Base-by-base conservation (phyloP, 2,797 vertebrate genomes). In the Paedocypris micromegethes region DNA sequence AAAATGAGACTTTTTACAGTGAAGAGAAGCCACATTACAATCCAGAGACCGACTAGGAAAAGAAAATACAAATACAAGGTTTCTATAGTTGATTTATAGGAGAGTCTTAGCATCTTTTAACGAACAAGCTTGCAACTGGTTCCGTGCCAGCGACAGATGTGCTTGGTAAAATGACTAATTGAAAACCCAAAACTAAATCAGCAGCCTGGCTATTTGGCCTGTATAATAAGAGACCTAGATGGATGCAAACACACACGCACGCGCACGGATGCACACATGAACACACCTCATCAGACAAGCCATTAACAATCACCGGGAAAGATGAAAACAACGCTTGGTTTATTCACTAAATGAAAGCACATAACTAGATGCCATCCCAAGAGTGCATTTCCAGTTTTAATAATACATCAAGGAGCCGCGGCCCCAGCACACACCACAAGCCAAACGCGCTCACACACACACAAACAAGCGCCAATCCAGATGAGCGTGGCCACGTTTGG, bases 331-430 rank as follows among this genome's bases (percentile, higher is more conserved):
- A 93, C 93, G 91, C 93, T 92, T 91, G 94, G 96, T 95, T 97
- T 97, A 96, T 96, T 96, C 94, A 91, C 93, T 94, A 97, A 98
- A 99, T 97, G 94, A 97, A 98, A 95, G 94, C 95, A 91, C 91
- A 94, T 95, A 96, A 96, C 93, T 92, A 94, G 94, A 95, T 93
- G 92, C 89, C 77, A 87, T 98, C 96, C 94, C 95, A 83, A 85
- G 94, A 95, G 97, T 93, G 93, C 93, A 96, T 98, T 99, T 97
- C 93, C 93, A 95, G 91, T 96, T 97, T 98, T 97, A 99, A 98
- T 99, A 98, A 98, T 98, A 98, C 94, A 98, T 99, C 94, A 99
- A 97, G 94, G 92, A 96, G 91, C 82, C 88, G 82, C 87, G 89
- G 85, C 88, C 88, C 89, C 89, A 91, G 92, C 92, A 95, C 97